Evolutionary conservation across 2,888 invertebrate genomes (phyloP), one percentile per base, ranked within the genome.

Genomic region (Hetaerina titia): DNA sequence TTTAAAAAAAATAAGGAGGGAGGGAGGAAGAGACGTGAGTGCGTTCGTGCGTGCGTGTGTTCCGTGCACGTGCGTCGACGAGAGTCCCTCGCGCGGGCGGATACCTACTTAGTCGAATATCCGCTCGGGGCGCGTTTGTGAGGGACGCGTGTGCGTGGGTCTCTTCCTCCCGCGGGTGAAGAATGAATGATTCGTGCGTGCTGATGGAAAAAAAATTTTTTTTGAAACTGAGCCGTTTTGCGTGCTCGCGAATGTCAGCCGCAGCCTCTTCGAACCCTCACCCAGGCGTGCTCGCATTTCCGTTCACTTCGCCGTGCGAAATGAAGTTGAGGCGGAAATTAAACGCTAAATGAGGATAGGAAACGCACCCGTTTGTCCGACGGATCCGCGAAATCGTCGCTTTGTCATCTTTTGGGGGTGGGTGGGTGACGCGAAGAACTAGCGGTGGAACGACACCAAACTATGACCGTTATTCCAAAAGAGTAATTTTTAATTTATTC

Each of bases 1-100:
- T 45, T 45, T 2, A 45, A 11, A n/a, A 22, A 6, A 22, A 7
- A 22, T 22, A 17, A 22, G 7, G n/a, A 69, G 9, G 69, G 69
- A 22, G 69, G 69, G n/a, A 69, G 69, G 69, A 69, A 69, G 81
- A 31, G 81, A 81, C 81, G 81, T 81, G 81, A 25, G 31, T 69
- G 69, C 69, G 31, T 13, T 45, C 6, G n/a, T 69, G 69, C 69
- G 69, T 69, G 69, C 69, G n/a, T 81, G 81, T 81, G 81, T 31
- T 31, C n/a, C 7, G 81, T 81, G 81, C 81, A 81, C 81, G 81
- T 81, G 81, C 81, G 31, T 31, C 9, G 8, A 25, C 25, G 81
- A 81, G 9, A 2, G 45, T 22, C 69, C 45, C n/a, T 9, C 69
- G 17, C 69, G 22, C 69, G 9, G 22, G 69, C 69, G 19, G 81